These are phyloP conservation scores for Serilophus lunatus DNA, from an alignment of 2,113 vertebrate genomes.

Conservation along the genomic window DNA sequence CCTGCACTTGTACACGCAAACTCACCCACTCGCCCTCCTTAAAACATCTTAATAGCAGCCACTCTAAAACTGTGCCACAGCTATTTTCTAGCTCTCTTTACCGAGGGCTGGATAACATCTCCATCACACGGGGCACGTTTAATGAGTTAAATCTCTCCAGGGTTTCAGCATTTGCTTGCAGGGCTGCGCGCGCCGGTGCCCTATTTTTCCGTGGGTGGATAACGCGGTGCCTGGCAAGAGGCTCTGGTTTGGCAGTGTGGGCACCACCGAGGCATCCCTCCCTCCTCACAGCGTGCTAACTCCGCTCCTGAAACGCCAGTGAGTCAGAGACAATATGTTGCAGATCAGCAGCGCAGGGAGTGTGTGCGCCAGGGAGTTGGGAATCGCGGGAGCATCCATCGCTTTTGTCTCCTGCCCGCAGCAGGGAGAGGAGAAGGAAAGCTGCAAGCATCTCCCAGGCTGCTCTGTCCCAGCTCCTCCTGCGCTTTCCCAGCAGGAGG, in stretches of 20 bases:
- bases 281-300: not conserved
- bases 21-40: not conserved
- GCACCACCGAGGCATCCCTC: not conserved
- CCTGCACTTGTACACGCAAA: not conserved
- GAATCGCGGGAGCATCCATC: not conserved
- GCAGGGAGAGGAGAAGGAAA: not conserved
- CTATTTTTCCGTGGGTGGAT: not conserved
- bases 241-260: not conserved
- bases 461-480: not conserved
- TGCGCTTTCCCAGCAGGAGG: not conserved
- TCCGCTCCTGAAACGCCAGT: fast-evolving
- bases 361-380: not conserved
- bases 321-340: conserved; percentile 2
- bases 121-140: not conserved
- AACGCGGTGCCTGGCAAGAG: not conserved
- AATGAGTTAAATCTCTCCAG: not conserved
- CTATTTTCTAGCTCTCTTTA: not conserved
- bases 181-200: not conserved
- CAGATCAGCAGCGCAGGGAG: not conserved
- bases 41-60: not conserved
- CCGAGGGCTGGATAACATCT: not conserved
- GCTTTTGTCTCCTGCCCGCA: not conserved
- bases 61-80: not conserved
- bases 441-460: not conserved
- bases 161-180: not conserved